Evolutionary conservation across 2,888 invertebrate genomes (phyloP).

Genomic region (Oligia latruncula): DNA sequence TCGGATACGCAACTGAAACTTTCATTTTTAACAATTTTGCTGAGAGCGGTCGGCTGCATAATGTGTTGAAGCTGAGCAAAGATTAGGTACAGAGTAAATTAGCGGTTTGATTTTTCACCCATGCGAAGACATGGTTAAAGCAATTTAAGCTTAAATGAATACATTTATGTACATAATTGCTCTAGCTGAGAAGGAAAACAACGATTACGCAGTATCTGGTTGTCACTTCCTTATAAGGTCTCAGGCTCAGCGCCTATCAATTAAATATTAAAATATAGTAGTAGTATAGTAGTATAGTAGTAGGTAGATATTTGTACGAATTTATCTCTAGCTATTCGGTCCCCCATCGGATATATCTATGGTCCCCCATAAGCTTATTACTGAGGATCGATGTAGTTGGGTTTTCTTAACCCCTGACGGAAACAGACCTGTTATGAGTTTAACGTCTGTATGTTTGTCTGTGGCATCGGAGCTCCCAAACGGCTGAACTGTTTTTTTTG

Average conservation of each 20-base stretch:
- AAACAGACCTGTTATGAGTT: background rate
- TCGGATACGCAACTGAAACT: slow-evolving; percentile 21
- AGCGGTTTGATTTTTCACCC: slow-evolving; percentile 8
- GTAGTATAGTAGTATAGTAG: too few relatives aligned
- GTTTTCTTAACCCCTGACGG: background rate
- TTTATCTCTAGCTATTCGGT: background rate
- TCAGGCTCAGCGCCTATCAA: slow-evolving; percentile 17
- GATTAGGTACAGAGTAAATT: slow-evolving; percentile 10
- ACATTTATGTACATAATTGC: slow-evolving; percentile 27
- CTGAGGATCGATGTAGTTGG: background rate
- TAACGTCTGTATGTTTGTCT: background rate
- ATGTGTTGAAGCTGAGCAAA: background rate
- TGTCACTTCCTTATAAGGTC: slow-evolving; percentile 50
- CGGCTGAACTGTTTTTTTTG: background rate
- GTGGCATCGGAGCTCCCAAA: background rate
- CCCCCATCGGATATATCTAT: too few relatives aligned
- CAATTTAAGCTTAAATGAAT: slow-evolving; percentile 36
- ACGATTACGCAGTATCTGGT: slow-evolving; percentile 36
- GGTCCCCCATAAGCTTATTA: too few relatives aligned
- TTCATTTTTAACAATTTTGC: slow-evolving; percentile 48
- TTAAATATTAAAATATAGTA: slow-evolving; percentile 2
- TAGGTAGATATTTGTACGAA: background rate
- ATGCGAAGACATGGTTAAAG: slow-evolving; percentile 16
- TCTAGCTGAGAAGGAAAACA: slow-evolving; percentile 50
- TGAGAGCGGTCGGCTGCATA: background rate